Conservation (phyloP, 2,113 vertebrate genomes). For the Plecturocebus donacophilus region DNA sequence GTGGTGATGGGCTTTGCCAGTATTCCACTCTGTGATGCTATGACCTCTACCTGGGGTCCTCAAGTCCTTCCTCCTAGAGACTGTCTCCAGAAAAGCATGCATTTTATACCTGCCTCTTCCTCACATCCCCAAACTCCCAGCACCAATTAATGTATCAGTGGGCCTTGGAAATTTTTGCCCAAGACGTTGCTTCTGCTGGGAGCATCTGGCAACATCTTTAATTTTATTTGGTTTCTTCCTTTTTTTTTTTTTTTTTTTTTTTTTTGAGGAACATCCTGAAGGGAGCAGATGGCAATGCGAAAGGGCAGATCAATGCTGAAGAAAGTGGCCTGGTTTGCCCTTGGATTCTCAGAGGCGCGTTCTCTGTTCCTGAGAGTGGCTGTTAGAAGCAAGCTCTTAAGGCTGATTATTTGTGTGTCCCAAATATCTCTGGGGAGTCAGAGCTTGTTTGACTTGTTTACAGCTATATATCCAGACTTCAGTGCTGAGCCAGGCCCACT, state of each 20-base stretch:
- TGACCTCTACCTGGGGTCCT: not conserved
- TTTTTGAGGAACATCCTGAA: constrained; percentile 51
- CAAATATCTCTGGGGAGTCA: not conserved
- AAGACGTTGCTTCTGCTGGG: constrained; percentile 45
- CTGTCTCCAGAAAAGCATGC: not conserved
- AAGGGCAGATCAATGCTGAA: constrained; percentile 49
- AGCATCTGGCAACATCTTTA: constrained; percentile 76
- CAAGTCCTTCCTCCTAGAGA: not conserved
- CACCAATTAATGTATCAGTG: not conserved
- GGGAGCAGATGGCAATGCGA: constrained; percentile 72
- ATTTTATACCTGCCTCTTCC: not conserved
- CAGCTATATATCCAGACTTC: not conserved
- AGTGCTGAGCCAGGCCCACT: not conserved
- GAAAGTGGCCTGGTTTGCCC: constrained; percentile 55
- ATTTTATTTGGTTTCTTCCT: constrained; percentile 74
- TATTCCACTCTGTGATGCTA: not conserved
- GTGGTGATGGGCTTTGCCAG: accelerated
- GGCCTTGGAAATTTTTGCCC: constrained; percentile 27
- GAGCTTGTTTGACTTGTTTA: not conserved
- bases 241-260: not conserved
- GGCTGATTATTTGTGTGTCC: not conserved
- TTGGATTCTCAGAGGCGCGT: constrained; percentile 1
- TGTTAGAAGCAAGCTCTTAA: not conserved
- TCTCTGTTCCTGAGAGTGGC: not conserved
- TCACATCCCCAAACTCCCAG: not conserved